Evolutionary conservation across 2,797 vertebrate species (phyloP).

Genomic region (Sebastes reedi): DNA sequence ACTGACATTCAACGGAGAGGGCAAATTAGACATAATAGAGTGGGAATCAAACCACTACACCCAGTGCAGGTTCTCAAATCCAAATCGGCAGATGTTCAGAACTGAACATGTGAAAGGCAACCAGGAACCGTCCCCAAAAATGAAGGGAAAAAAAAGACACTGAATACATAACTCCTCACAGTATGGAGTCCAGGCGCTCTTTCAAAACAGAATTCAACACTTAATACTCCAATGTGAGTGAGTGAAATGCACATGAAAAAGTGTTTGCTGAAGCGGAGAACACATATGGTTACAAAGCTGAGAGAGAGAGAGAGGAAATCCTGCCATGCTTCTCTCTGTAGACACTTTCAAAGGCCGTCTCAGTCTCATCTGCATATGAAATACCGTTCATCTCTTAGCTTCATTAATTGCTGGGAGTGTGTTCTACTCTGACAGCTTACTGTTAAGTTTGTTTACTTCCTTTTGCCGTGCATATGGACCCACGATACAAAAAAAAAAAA

Average conservation of each 20-base stretch:
- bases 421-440: background rate
- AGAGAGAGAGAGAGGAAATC: constrained; percentile 34
- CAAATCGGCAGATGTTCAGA: constrained; percentile 14
- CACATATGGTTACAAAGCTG: constrained; percentile 51
- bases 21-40: constrained; percentile 20
- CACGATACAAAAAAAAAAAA: background rate
- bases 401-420: constrained; percentile 36
- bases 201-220: constrained; percentile 27
- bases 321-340: constrained; percentile 54
- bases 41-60: constrained; percentile 11
- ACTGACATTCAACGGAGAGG: background rate
- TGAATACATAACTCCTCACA: constrained; percentile 5
- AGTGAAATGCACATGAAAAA: constrained; percentile 49
- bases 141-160: background rate
- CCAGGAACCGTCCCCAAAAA: background rate
- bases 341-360: constrained; percentile 53
- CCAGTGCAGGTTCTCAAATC: constrained; percentile 3
- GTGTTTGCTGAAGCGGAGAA: constrained; percentile 40
- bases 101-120: constrained; percentile 19
- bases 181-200: constrained; percentile 2
- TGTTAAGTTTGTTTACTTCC: constrained; percentile 21
- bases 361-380: constrained; percentile 49
- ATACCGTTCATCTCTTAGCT: constrained; percentile 11
- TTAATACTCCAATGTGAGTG: constrained; percentile 18
- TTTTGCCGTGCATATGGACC: background rate